A percentile compares a stretch with the other conserved stretches of the same genome.
Evolutionary conservation across 1,140 invertebrate species (phyloP).

Genomic region (Bradynema listronoti): DNA sequence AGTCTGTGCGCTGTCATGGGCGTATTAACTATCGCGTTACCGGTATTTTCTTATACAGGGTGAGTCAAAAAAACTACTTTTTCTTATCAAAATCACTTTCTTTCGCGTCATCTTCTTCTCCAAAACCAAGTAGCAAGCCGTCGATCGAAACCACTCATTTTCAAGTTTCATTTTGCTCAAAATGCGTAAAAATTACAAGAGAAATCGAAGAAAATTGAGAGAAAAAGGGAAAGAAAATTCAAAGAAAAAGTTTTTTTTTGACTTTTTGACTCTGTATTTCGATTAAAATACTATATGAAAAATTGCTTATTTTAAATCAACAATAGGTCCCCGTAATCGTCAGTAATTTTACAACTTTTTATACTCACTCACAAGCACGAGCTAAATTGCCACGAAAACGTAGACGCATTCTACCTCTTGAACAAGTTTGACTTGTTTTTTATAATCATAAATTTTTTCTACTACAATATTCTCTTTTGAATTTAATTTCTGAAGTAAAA

Average conservation of each 20-base stretch:
- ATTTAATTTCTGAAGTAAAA: too few relatives aligned
- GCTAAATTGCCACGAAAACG: conserved; percentile 40
- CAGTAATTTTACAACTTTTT: conserved; percentile 40
- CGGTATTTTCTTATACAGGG: conserved; percentile 58
- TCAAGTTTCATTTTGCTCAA: too few relatives aligned
- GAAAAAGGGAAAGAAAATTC: too few relatives aligned
- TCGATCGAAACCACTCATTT: too few relatives aligned
- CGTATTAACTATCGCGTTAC: conserved; percentile 80
- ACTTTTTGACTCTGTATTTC: too few relatives aligned
- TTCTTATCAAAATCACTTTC: too few relatives aligned
- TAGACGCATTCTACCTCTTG: conserved; percentile 36
- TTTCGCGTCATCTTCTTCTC: too few relatives aligned
- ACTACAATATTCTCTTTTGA: too few relatives aligned
- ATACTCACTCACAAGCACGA: conserved; percentile 37
- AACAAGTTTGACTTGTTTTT: conserved; percentile 19
- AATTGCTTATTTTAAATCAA: conserved; percentile 1
- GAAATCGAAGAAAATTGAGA: too few relatives aligned
- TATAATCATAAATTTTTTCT: background rate
- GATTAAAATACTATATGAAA: conserved; percentile 13
- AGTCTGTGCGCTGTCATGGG: conserved; percentile 79
- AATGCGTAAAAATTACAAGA: background rate
- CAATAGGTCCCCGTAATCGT: conserved; percentile 34
- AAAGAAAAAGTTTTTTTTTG: too few relatives aligned
- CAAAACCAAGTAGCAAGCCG: too few relatives aligned
- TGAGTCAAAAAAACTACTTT: too few relatives aligned